Evolutionary conservation across 2,888 invertebrate genomes (phyloP).

Genomic region (Ormyrus rosae): DNA sequence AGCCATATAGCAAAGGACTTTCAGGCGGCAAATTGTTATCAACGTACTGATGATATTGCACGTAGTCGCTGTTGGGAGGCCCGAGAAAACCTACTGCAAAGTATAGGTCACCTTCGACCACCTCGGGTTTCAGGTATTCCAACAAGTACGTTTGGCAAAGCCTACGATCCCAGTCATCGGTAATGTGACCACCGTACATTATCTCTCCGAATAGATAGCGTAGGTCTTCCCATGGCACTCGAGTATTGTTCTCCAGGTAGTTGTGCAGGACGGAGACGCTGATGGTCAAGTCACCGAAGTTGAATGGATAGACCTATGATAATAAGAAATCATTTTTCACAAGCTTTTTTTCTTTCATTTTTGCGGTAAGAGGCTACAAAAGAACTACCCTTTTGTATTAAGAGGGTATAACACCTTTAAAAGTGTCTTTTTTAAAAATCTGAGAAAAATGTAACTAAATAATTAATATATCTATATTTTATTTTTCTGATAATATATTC

Average conservation of each 20-base stretch:
- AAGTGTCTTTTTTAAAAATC: too few species aligned
- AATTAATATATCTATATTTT: slow-evolving; percentile 3
- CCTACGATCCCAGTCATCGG: slow-evolving; percentile 96
- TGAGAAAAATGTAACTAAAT: neutral
- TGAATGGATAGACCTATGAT: slow-evolving; percentile 82
- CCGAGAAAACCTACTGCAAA: slow-evolving; percentile 91
- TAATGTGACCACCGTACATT: slow-evolving; percentile 98
- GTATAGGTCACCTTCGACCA: slow-evolving; percentile 90
- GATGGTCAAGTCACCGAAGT: slow-evolving; percentile 92
- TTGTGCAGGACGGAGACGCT: slow-evolving; percentile 93
- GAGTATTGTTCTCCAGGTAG: slow-evolving; percentile 91
- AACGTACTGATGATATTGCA: slow-evolving; percentile 91
- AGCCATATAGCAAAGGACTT: slow-evolving; percentile 92
- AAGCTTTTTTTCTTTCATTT: too few species aligned
- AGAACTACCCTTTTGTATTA: too few species aligned
- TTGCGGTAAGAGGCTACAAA: too few species aligned
- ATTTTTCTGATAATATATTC: neutral
- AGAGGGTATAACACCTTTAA: too few species aligned
- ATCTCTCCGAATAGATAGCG: slow-evolving; percentile 97
- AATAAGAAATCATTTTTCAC: neutral
- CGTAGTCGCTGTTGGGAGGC: slow-evolving; percentile 92
- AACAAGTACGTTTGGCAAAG: slow-evolving; percentile 90
- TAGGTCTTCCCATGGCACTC: slow-evolving; percentile 96
- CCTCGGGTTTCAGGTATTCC: slow-evolving; percentile 91
- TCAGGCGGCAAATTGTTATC: slow-evolving; percentile 91